Evolutionary conservation across 1,140 invertebrate species (phyloP), one percentile per base, ranked within the genome.

Genomic region (Papilio machaon): DNA sequence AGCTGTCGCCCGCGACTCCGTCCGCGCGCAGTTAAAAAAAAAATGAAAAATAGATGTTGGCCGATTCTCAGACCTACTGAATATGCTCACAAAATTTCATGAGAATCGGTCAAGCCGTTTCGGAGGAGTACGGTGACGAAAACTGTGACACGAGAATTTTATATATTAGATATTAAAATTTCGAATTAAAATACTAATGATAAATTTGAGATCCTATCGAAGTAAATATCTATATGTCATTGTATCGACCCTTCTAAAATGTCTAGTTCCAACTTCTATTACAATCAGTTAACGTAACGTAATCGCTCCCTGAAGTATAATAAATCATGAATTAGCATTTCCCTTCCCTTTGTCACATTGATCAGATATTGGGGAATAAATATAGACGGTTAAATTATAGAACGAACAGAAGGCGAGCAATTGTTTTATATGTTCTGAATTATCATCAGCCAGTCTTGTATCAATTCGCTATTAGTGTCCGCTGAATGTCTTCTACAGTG

Each of bases 271-370:
- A 76, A 76, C n/a, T n/a, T 76, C 74, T 47, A 76, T 54, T 76
- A 54, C 47, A 30, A 76, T 76, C 74, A 76, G 43, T 76, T 75
- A 75, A 75, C 43, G n/a, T 47, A n/a, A 75, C 73, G n/a, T 49
- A 54, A 76, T 76, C 74, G 74, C 74, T 54, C 74, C 74, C 74
- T 15, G 13, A 35, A 1, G 74, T 8, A 52, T 76, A 76, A 76
- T 76, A 47, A 76, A 76, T 49, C 74, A 49, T 52, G 23, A 30
- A 76, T 76, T 76, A 76, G 11, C 74, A 76, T 47, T 46, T 52
- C 74, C 73, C 47, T 30, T 75, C 19, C 74, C 46, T 76, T 76
- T 76, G 19, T 47, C 47, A 49, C 46, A 46, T 49, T 74, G 47
- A 70, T 70, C 13, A 35, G 13, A 35, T 35, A 70, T 70, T 30